Evolutionary conservation across 1,140 invertebrate genomes (phyloP).

Genomic region (Rhizoglyphus robini): DNA sequence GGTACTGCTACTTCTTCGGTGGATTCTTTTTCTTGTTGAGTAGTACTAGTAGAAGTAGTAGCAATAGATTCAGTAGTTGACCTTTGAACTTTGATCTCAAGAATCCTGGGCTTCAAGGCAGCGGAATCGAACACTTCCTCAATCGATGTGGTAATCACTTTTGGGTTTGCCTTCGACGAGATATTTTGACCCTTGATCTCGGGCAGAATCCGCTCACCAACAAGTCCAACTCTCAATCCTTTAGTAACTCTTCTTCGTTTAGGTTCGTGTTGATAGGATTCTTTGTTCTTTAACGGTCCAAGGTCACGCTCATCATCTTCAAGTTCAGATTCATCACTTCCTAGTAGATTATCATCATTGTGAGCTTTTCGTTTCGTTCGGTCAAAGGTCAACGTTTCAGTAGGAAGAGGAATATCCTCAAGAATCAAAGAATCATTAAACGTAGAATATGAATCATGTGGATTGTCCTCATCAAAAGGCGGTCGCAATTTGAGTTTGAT

Average conservation of each 20-base stretch:
- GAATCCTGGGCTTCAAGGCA: no score
- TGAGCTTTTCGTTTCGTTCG: not conserved
- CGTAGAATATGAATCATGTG: not conserved
- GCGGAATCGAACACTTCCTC: constrained; percentile 3
- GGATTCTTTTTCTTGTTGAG: not conserved
- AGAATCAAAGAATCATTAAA: no score
- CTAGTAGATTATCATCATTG: not conserved
- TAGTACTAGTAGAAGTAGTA: not conserved
- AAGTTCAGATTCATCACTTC: constrained; percentile 4
- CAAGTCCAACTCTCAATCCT: not conserved
- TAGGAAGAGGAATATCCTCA: no score
- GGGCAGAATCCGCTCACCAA: no score
- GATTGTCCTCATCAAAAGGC: constrained; percentile 3
- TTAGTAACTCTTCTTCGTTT: not conserved
- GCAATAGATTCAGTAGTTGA: no score
- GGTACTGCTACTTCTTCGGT: not conserved
- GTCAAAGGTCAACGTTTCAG: no score
- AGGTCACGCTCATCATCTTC: no score
- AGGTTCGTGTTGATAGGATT: not conserved
- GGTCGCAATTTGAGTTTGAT: not conserved
- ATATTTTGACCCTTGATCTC: no score
- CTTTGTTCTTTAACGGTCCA: no score
- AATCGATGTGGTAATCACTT: not conserved
- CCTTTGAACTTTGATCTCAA: no score
- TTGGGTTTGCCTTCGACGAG: no score